Conservation (phyloP, 2,797 vertebrate species). For the Gouania willdenowi region DNA sequence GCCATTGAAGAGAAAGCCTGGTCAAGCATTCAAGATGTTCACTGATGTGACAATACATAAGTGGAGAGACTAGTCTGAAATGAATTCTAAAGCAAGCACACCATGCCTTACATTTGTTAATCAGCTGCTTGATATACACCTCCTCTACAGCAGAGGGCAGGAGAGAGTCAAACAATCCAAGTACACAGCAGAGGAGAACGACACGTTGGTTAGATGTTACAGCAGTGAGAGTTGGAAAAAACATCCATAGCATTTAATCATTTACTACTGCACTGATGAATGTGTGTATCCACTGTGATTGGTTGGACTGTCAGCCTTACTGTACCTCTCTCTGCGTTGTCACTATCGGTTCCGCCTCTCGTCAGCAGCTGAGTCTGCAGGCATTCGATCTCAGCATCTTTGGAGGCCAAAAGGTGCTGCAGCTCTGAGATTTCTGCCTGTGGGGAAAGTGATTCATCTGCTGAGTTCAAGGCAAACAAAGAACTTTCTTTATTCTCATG, state of each 20-base stretch:
- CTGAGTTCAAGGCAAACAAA: too few relatives aligned
- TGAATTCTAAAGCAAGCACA: too few relatives aligned
- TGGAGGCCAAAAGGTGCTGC: conserved; percentile 86
- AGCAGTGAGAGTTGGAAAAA: conserved; percentile 26
- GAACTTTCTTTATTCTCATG: too few relatives aligned
- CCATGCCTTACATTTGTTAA: conserved; percentile 89
- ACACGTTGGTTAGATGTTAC: conserved; percentile 56
- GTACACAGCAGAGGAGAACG: conserved; percentile 57
- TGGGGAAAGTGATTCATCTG: conserved; percentile 19
- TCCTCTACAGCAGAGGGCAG: conserved; percentile 81
- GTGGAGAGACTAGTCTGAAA: neutral
- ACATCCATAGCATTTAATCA: too few relatives aligned
- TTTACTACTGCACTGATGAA: too few relatives aligned
- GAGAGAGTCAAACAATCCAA: too few relatives aligned
- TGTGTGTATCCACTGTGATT: too few relatives aligned
- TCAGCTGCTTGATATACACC: conserved; percentile 88
- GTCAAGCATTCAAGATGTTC: too few relatives aligned
- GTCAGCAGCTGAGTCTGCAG: conserved; percentile 86
- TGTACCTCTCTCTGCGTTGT: conserved; percentile 87
- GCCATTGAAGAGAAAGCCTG: too few relatives aligned
- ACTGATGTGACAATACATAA: too few relatives aligned
- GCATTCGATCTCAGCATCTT: conserved; percentile 91
- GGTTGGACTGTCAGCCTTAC: too few relatives aligned
- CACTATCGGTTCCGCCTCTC: conserved; percentile 70
- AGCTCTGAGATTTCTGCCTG: conserved; percentile 91